phyloP scores from a whole-genome alignment of 2,113 vertebrate genomes.

The Meriones unguiculatus region DNA sequence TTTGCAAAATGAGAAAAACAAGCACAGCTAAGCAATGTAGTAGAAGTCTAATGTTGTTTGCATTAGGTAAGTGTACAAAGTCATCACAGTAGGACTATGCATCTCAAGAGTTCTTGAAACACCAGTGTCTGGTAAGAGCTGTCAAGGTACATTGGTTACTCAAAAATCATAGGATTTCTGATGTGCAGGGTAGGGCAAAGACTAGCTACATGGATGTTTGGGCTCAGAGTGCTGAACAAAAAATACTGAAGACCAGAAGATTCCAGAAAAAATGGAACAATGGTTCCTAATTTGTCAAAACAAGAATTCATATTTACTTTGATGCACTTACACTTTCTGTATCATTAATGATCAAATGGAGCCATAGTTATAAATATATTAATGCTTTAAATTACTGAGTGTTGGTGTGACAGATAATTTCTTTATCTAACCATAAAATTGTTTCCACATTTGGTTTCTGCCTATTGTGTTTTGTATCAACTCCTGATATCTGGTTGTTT shows the following conservation, averaged over 20 bases:
- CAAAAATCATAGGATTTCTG: background rate
- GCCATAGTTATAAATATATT: too few relatives aligned
- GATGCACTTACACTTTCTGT: background rate
- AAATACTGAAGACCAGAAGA: background rate
- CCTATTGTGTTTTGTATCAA: background rate
- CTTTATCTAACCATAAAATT: background rate
- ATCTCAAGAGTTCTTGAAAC: background rate
- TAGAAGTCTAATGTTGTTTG: background rate
- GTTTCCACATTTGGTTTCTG: background rate
- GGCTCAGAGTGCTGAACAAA: background rate
- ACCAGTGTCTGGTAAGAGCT: background rate
- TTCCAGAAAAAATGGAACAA: background rate
- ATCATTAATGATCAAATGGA: background rate
- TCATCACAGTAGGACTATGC: background rate
- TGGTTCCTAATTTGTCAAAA: background rate
- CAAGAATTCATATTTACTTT: background rate
- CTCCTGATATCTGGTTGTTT: background rate
- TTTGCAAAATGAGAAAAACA: background rate
- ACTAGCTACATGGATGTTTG: background rate
- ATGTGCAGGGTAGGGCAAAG: accelerated
- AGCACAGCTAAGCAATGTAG: background rate
- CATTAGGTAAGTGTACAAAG: background rate
- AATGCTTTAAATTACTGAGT: background rate
- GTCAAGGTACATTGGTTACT: background rate
- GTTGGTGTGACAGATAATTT: background rate